Evolutionary conservation across 2,888 invertebrate species (phyloP).

Genomic region (Mythimna vitellina): DNA sequence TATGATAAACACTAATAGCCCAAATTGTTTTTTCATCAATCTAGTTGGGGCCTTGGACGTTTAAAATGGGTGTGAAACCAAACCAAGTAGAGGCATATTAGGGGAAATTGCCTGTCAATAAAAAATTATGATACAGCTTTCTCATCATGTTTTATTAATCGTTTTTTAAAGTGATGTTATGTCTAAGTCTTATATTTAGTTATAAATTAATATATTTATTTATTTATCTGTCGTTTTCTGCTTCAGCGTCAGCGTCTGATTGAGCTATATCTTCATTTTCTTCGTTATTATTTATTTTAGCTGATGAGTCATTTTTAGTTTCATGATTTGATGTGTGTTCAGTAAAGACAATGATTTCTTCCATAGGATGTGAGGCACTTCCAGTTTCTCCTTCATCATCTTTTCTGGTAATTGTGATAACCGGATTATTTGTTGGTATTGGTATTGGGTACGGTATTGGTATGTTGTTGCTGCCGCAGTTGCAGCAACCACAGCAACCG

Average conservation of each 20-base stretch:
- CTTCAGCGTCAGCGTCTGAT: not conserved
- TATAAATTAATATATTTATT: constrained; percentile 29
- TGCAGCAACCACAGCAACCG: constrained; percentile 69
- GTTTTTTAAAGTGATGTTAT: constrained; percentile 43
- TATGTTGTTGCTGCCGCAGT: constrained; percentile 68
- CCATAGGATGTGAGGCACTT: constrained; percentile 11
- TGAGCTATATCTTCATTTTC: constrained; percentile 4
- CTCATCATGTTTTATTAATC: constrained; percentile 59
- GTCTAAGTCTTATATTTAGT: constrained; percentile 20
- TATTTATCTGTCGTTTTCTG: not conserved
- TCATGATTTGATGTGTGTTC: constrained; percentile 31
- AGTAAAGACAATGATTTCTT: constrained; percentile 57
- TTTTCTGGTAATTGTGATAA: constrained; percentile 63
- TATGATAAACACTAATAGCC: constrained; percentile 8
- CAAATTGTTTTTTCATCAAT: constrained; percentile 35
- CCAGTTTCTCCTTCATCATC: constrained; percentile 38
- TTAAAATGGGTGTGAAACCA: constrained; percentile 41
- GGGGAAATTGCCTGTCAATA: constrained; percentile 62
- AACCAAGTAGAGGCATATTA: constrained; percentile 31
- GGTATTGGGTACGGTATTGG: constrained; percentile 81
- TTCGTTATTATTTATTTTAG: constrained; percentile 6
- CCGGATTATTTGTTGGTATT: constrained; percentile 75
- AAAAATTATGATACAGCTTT: constrained; percentile 54
- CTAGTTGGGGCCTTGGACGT: constrained; percentile 11
- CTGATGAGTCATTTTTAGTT: constrained; percentile 3